phyloP scores from a whole-genome alignment of 2,888 invertebrate genomes.

The Ferdinandea cuprea region DNA sequence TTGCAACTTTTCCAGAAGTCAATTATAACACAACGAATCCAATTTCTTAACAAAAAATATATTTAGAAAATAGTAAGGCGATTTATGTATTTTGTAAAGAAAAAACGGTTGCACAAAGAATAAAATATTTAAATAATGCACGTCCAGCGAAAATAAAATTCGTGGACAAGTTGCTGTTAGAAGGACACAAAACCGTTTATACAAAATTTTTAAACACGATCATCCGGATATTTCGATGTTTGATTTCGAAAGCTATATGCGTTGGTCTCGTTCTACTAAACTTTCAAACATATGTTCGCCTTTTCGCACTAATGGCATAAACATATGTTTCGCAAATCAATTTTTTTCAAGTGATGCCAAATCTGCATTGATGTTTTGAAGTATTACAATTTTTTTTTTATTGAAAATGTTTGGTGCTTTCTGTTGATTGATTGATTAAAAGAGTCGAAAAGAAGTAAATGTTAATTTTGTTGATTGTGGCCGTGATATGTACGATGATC shows the following conservation, averaged over 20 bases:
- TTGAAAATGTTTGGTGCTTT: too few relatives aligned
- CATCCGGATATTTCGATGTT: conserved; percentile 66
- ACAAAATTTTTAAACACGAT: conserved; percentile 65
- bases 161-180: conserved; percentile 63
- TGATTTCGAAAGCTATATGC: conserved; percentile 53
- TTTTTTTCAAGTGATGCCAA: conserved; percentile 42
- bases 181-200: conserved; percentile 70
- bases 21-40: conserved; percentile 37
- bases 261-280: conserved; percentile 39
- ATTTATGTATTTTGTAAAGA: conserved; percentile 23
- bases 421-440: too few relatives aligned
- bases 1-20: conserved; percentile 4
- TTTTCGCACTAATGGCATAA: conserved; percentile 18
- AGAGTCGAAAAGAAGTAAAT: too few relatives aligned
- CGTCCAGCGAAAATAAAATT: conserved; percentile 59
- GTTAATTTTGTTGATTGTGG: too few relatives aligned
- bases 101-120: conserved; percentile 37
- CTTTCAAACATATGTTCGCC: background rate
- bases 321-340: conserved; percentile 56
- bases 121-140: conserved; percentile 33
- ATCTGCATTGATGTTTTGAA: background rate
- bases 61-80: conserved; percentile 20
- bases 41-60: conserved; percentile 53
- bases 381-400: too few relatives aligned
- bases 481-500: too few relatives aligned